Evolutionary conservation across 2,797 vertebrate species (phyloP).

Genomic region (Sebastes hopkinsi): DNA sequence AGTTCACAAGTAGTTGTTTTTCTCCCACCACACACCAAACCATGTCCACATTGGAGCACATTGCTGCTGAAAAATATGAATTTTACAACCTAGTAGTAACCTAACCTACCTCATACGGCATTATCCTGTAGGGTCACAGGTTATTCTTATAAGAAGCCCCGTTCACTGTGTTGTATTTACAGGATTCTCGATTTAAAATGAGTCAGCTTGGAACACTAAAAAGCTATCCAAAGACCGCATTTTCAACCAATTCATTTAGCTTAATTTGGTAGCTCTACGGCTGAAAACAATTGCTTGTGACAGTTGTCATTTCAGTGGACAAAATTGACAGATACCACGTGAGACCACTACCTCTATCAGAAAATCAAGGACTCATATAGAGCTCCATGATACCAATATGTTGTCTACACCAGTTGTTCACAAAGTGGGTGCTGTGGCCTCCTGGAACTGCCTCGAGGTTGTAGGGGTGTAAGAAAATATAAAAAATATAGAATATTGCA

Average conservation of each 20-base stretch:
- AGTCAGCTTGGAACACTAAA: not conserved
- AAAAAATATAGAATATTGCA: too few relatives aligned
- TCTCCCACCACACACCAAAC: not conserved
- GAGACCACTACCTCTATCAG: not conserved
- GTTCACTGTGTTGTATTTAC: not conserved
- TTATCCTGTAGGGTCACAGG: too few relatives aligned
- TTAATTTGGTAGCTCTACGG: not conserved
- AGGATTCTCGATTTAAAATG: not conserved
- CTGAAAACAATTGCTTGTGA: not conserved
- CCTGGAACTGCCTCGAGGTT: not conserved
- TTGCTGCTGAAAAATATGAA: not conserved
- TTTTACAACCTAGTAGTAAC: not conserved
- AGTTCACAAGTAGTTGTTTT: not conserved
- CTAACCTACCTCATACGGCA: not conserved
- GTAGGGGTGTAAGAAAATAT: too few relatives aligned
- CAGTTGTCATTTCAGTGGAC: not conserved
- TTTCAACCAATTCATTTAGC: not conserved
- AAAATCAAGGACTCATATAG: not conserved
- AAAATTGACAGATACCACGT: not conserved
- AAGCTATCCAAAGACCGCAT: not conserved
- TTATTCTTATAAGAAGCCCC: too few relatives aligned
- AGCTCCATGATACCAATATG: not conserved
- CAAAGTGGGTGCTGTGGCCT: not conserved
- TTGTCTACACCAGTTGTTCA: not conserved
- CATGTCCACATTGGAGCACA: not conserved